Percentiles rank a stretch among this genome's conserved stretches.
These are phyloP conservation scores for Hipparchia sbordonii DNA, from an alignment of 2,888 invertebrate species.

Conservation along the genomic window DNA sequence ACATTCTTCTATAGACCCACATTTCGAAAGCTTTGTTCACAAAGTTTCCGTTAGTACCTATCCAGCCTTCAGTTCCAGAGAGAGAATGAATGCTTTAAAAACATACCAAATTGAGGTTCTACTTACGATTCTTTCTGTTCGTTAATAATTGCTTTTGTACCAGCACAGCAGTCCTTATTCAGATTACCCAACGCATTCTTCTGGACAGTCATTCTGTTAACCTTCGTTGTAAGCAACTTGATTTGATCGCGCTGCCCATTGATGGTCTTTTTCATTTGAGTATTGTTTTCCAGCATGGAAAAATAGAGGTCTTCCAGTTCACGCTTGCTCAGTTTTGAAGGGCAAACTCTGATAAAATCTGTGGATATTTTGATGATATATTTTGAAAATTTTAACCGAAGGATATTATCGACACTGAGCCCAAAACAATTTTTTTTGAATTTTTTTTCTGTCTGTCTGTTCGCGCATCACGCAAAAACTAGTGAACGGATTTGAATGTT, in stretches of 20 bases:
- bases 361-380: slow-evolving; percentile 3
- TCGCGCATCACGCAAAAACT: too few species aligned
- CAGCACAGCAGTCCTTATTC: slow-evolving; percentile 55
- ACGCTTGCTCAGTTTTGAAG: slow-evolving; percentile 82
- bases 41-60: too few species aligned
- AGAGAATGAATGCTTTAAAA: not conserved
- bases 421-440: too few species aligned
- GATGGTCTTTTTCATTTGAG: slow-evolving; percentile 83
- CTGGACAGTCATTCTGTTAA: slow-evolving; percentile 59
- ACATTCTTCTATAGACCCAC: too few species aligned
- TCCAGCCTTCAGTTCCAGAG: too few species aligned
- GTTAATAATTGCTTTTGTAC: slow-evolving; percentile 52
- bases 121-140: slow-evolving; percentile 67
- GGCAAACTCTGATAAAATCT: slow-evolving; percentile 60
- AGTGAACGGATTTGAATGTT: too few species aligned
- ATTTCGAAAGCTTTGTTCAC: too few species aligned
- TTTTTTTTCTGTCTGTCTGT: not conserved
- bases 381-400: too few species aligned
- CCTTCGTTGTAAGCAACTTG: slow-evolving; percentile 57
- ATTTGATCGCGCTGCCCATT: slow-evolving; percentile 83
- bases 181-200: slow-evolving; percentile 48
- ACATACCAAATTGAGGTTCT: slow-evolving; percentile 6
- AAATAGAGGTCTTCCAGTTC: slow-evolving; percentile 87
- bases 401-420: too few species aligned
- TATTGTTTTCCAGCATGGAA: slow-evolving; percentile 83